These are phyloP conservation scores for Lates calcarifer DNA, from an alignment of 2,113 vertebrate genomes.

Conservation along the genomic window DNA sequence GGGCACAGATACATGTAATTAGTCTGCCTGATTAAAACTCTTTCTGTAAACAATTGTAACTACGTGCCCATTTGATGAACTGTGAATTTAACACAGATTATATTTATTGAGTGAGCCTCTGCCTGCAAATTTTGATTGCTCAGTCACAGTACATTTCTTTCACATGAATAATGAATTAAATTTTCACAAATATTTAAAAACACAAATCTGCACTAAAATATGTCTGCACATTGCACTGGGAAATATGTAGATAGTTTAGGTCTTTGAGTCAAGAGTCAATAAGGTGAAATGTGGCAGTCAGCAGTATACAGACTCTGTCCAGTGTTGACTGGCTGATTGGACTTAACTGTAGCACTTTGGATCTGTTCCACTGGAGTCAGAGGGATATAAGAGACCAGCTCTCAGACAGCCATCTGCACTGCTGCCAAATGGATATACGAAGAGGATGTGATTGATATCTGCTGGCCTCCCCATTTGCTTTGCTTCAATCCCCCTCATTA, in stretches of 20 bases:
- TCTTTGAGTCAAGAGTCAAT: slow-evolving; percentile 8
- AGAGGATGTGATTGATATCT: slow-evolving; percentile 52
- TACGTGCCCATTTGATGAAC: slow-evolving; percentile 42
- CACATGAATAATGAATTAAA: slow-evolving; percentile 20
- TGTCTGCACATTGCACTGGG: background rate
- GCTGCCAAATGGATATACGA: slow-evolving; percentile 52
- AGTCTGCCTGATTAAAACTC: slow-evolving; percentile 73
- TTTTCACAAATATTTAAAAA: slow-evolving; percentile 12
- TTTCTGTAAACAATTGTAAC: slow-evolving; percentile 61
- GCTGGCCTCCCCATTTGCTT: slow-evolving; percentile 34
- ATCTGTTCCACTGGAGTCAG: slow-evolving; percentile 24
- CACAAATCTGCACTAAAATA: background rate
- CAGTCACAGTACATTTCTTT: slow-evolving; percentile 16
- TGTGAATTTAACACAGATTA: slow-evolving; percentile 50
- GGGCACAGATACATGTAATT: slow-evolving; percentile 72
- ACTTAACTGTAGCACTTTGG: slow-evolving; percentile 26
- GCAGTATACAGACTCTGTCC: background rate
- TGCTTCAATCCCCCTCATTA: slow-evolving; percentile 41
- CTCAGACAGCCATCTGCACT: slow-evolving; percentile 29
- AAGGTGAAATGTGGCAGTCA: slow-evolving; percentile 6
- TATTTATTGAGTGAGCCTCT: slow-evolving; percentile 25
- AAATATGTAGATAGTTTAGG: slow-evolving; percentile 5
- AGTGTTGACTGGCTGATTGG: slow-evolving; percentile 9
- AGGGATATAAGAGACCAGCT: slow-evolving; percentile 21
- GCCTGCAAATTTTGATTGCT: slow-evolving; percentile 11